Percentiles rank a stretch among this genome's conserved stretches.
Conservation (phyloP, 1,140 invertebrate species). For the Aphelinus certus region DNA sequence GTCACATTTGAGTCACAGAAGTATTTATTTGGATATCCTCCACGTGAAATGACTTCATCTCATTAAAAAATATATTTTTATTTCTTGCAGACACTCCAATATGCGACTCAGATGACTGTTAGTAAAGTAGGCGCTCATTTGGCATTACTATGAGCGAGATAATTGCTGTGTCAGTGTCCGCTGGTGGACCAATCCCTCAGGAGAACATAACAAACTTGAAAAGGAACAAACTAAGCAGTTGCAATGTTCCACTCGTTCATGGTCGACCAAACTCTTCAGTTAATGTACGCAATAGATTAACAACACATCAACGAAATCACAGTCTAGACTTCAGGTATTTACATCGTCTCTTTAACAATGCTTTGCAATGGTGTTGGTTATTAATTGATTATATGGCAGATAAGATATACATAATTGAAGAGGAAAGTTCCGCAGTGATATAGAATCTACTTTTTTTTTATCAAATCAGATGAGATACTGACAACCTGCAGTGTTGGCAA, state of each 20-base stretch:
- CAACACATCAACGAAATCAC: slow-evolving; percentile 80
- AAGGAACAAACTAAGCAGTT: slow-evolving; percentile 60
- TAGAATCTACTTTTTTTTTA: background rate
- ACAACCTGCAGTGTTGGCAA: background rate
- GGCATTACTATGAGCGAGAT: slow-evolving; percentile 65
- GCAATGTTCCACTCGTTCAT: slow-evolving; percentile 70
- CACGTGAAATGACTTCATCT: no score
- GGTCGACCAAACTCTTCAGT: slow-evolving; percentile 67
- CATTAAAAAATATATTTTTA: background rate
- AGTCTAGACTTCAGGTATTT: slow-evolving; percentile 79
- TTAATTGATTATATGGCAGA: background rate
- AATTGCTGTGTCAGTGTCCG: slow-evolving; percentile 58
- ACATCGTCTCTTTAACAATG: background rate
- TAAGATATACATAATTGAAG: slow-evolving; percentile 14
- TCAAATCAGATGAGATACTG: background rate
- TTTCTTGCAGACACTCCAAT: slow-evolving; percentile 22
- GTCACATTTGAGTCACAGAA: no score
- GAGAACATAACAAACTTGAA: slow-evolving; percentile 55
- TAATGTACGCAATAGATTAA: slow-evolving; percentile 69
- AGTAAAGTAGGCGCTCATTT: slow-evolving; percentile 58
- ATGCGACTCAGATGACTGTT: slow-evolving; percentile 38
- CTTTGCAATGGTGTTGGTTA: no score
- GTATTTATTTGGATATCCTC: no score
- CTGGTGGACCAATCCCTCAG: slow-evolving; percentile 32
- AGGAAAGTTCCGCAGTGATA: slow-evolving; percentile 8